These are phyloP conservation scores for Stictocephala bisonia DNA, from an alignment of 2,888 invertebrate genomes.

Conservation along the genomic window DNA sequence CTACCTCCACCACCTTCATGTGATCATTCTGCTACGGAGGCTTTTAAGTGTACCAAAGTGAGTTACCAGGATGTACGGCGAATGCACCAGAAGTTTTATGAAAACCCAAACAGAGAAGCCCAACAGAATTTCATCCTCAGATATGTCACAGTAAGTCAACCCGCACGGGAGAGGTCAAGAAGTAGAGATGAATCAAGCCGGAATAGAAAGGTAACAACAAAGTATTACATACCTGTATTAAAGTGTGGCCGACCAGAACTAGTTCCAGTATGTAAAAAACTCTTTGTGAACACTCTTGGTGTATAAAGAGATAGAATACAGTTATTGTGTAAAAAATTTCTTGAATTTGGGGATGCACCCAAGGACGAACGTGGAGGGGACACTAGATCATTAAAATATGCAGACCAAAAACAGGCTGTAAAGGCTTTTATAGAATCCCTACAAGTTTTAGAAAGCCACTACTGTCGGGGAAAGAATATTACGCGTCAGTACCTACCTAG, in stretches of 20 bases:
- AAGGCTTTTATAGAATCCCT: conserved; percentile 34
- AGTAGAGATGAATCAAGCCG: not conserved
- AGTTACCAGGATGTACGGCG: not conserved
- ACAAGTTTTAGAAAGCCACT: conserved; percentile 18
- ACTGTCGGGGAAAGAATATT: conserved; percentile 21
- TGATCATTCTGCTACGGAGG: not conserved
- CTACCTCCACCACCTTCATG: not conserved
- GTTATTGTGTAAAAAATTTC: too few species aligned
- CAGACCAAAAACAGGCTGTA: not conserved
- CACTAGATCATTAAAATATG: not conserved
- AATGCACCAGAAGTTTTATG: not conserved
- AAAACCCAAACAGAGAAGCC: not conserved
- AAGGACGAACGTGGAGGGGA: not conserved
- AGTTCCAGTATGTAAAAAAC: not conserved
- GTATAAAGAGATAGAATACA: too few species aligned
- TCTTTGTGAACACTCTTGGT: not conserved
- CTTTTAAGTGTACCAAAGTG: not conserved
- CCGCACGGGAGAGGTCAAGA: too few species aligned
- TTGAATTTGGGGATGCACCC: too few species aligned
- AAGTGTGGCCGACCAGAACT: too few species aligned
- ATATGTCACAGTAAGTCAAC: too few species aligned
- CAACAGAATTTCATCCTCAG: too few species aligned
- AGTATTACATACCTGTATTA: too few species aligned
- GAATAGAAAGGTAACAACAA: not conserved
- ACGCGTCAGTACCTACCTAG: conserved; percentile 38